Evolutionary conservation across 2,888 invertebrate genomes (phyloP).

Genomic region (Theretra japonica): DNA sequence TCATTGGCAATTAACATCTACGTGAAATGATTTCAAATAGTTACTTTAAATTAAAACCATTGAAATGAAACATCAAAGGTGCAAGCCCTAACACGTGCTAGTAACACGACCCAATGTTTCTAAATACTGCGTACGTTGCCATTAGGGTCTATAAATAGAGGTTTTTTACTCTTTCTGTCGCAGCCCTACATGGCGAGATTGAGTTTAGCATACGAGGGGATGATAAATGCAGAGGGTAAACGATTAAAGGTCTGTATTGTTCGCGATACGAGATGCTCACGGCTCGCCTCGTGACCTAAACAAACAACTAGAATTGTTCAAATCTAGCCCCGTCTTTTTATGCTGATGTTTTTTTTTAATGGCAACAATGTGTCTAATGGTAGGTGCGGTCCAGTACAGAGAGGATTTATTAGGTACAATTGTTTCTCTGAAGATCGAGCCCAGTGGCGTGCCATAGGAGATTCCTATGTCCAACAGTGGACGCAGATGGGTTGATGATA

Average conservation of each 20-base stretch:
- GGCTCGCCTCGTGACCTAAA: constrained; percentile 12
- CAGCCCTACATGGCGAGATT: constrained; percentile 28
- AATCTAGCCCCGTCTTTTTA: neutral
- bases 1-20: no score
- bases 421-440: no score
- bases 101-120: neutral
- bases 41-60: neutral
- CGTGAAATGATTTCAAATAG: no score
- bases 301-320: constrained; percentile 18
- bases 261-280: constrained; percentile 33
- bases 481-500: no score
- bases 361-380: no score
- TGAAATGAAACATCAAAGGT: neutral
- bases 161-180: constrained; percentile 5
- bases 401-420: no score
- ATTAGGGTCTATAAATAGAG: neutral
- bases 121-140: neutral
- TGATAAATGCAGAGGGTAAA: constrained; percentile 51
- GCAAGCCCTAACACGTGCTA: neutral
- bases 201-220: constrained; percentile 38
- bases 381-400: no score
- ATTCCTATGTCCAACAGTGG: no score
- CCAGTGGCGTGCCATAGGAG: no score
- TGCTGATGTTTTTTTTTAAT: neutral
- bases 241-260: constrained; percentile 41